phyloP scores from a whole-genome alignment of 2,113 vertebrate genomes.

The Grammomys dolichurus region DNA sequence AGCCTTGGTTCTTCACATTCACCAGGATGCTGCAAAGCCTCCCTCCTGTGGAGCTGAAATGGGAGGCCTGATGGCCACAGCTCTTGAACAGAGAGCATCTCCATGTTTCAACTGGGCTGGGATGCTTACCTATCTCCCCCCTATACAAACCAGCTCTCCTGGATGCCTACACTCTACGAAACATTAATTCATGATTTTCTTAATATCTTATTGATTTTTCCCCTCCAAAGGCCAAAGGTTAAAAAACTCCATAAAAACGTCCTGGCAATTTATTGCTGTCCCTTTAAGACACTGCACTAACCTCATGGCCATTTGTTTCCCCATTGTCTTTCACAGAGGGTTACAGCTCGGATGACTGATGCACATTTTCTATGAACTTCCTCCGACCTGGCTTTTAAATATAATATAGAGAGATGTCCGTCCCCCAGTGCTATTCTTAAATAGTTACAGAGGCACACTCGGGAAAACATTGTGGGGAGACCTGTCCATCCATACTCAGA shows the following conservation, averaged over 20 bases:
- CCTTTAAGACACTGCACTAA: constrained; percentile 77
- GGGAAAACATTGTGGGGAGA: background rate
- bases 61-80: rapidly evolving
- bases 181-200: constrained; percentile 83
- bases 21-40: rapidly evolving
- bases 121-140: constrained; percentile 2
- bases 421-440: background rate
- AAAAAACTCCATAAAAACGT: constrained; percentile 81
- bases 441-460: background rate
- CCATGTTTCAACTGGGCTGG: background rate
- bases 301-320: constrained; percentile 66
- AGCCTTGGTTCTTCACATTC: background rate
- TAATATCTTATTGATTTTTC: constrained; percentile 85
- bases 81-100: background rate
- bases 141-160: background rate
- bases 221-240: constrained; percentile 79
- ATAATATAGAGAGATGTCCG: background rate
- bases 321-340: constrained; percentile 71
- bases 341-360: constrained; percentile 73
- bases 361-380: constrained; percentile 76
- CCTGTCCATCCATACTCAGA: rapidly evolving
- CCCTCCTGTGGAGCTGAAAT: background rate
- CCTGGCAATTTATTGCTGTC: constrained; percentile 73
- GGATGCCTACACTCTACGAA: constrained; percentile 74
- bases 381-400: constrained; percentile 78